Evolutionary conservation across 1,140 invertebrate species (phyloP), one percentile per base, ranked within the genome.

Genomic region (Pogonomyrmex barbatus): DNA sequence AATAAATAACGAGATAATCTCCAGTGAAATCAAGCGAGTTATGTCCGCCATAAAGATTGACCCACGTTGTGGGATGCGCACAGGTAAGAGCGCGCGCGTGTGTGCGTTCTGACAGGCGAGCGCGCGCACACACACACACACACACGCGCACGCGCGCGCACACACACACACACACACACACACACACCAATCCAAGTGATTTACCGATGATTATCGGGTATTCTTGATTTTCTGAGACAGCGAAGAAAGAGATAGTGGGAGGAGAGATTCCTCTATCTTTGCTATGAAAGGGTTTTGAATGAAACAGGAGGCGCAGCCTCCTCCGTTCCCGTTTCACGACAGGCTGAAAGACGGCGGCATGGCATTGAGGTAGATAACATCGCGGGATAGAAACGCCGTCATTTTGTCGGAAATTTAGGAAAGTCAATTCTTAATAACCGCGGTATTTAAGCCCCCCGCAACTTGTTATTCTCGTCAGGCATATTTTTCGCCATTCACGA

Each of bases 1-100:
- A 94, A 95, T 95, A 95, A 95, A 95, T 94, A 95, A 95, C 93
- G 87, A 93, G 94, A 95, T 95, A 94, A 94, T 95, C 94, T 94
- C 90, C 89, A 90, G 93, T 94, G 94, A 94, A 95, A 95, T 94
- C 93, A 94, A 91, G 91, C 93, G 91, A 95, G 93, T 95, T 94
- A 94, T 94, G 92, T 91, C 92, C 91, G 92, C 92, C 92, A 93
- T 94, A 94, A 95, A 95, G 93, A 91, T 92, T 92, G 87, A 91
- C 89, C 89, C 90, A 87, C 90, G 89, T 84, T 67, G 65, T 56
- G 60, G 24, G 85, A 73, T 36, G 70, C 42, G n/a, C 30, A 30
- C 90, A 89, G 65, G 88, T 87, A 76, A 77, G 70, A 76, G 50
- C 52, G 85, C 58, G 47, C 47, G 75, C 58, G 81, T 45, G 62